Percentiles rank a stretch among this genome's conserved stretches.
phyloP scores from a whole-genome alignment of 1,140 invertebrate species.

The Leptinotarsa lineolata region DNA sequence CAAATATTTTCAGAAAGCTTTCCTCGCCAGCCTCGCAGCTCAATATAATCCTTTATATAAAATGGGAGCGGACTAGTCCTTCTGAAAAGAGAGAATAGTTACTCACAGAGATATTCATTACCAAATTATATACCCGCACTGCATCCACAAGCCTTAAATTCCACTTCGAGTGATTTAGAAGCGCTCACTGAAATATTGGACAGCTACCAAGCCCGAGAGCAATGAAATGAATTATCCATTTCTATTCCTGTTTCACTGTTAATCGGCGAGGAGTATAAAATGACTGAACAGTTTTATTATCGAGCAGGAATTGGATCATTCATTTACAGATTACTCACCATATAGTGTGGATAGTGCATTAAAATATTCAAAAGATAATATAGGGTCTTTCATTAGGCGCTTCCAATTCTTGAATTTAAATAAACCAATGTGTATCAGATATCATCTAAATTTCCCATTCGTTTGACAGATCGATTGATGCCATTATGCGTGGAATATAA shows the following conservation, averaged over 20 bases:
- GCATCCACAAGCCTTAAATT: constrained; percentile 17
- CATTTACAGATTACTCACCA: no score
- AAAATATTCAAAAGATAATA: no score
- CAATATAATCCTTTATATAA: constrained; percentile 4
- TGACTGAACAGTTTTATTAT: no score
- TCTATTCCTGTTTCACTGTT: neutral
- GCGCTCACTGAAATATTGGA: constrained; percentile 19
- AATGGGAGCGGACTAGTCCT: neutral
- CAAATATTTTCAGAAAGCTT: constrained; percentile 1
- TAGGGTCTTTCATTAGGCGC: no score
- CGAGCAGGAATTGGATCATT: no score
- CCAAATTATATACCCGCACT: constrained; percentile 21
- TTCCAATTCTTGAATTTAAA: no score
- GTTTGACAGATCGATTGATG: no score
- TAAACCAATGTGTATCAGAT: no score
- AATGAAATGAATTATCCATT: neutral
- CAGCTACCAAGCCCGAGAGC: constrained; percentile 10
- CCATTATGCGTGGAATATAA: no score
- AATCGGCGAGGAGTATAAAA: no score
- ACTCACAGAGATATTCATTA: constrained; percentile 21
- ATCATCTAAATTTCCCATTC: no score
- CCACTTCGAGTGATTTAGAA: constrained; percentile 8
- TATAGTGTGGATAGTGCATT: no score
- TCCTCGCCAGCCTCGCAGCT: constrained; percentile 1
- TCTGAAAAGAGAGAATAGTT: neutral